Evolutionary conservation across 2,888 invertebrate species (phyloP), one percentile per base, ranked within the genome.

Genomic region (Pharmacophagus antenor): DNA sequence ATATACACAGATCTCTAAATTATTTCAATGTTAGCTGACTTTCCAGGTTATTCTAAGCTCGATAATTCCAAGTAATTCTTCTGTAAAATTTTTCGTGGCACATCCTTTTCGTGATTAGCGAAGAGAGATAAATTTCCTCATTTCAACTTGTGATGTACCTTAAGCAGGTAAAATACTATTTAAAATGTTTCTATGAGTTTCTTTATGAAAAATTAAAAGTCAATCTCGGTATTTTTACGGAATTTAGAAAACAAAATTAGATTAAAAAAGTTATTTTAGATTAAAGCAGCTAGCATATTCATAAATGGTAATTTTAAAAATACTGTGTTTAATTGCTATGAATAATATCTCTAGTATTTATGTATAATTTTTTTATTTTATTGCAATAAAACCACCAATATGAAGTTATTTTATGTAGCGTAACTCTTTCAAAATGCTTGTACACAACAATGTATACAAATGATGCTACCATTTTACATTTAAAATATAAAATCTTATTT

Each of bases 61-160:
- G n/a, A 15, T 37, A n/a, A 37, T 37, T 37, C 37, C n/a, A n/a
- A 37, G n/a, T n/a, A 37, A 37, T 37, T n/a, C n/a, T n/a, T 37
- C n/a, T n/a, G 42, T 18, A 20, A 18, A 44, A 44, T 1, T 18
- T 44, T 44, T 20, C 42, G 18, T 2, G 27, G 21, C 25, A 54
- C 54, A 8, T 25, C 44, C 46, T 18, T 54, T 54, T 54, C 44
- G 44, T 42, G 27, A 54, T 54, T 46, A 54, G 42, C 42, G 54
- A 46, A 27, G 54, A 25, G 44, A 54, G 23, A 53, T 44, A 44
- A 42, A 53, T 53, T 27, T 53, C 12, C 42, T 44, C 25, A 44
- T 44, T 44, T 44, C 53, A 44, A 44, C 18, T 44, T 18, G 18
- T 10, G 18, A 18, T 18, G 18, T 18, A 18, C 4, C 7, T 8